phyloP scores from a whole-genome alignment of 2,113 vertebrate species.

The Bubo scandiacus region DNA sequence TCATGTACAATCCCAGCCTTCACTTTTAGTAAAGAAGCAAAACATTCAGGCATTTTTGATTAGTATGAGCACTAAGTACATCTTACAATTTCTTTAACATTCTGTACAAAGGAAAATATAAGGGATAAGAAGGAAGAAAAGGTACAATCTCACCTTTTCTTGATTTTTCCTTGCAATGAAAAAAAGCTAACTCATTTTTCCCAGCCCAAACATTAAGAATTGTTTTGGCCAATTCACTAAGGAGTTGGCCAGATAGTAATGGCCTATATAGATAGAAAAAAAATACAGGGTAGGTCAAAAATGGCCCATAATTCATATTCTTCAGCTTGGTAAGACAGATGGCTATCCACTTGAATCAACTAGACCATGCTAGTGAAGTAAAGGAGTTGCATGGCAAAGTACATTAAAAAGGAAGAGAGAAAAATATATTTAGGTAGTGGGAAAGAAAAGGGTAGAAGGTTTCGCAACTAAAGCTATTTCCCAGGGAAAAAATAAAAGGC shows the following conservation, averaged over 20 bases:
- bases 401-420: neutral
- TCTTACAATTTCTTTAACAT: neutral
- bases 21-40: neutral
- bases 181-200: neutral
- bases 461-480: neutral
- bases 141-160: neutral
- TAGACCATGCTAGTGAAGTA: neutral
- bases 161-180: neutral
- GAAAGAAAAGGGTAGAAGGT: neutral
- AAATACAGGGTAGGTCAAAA: neutral
- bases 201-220: neutral
- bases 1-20: neutral
- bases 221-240: neutral
- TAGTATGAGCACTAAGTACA: neutral
- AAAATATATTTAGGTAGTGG: neutral
- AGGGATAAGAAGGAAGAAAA: neutral
- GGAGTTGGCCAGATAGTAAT: neutral
- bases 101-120: neutral
- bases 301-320: neutral
- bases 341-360: neutral
- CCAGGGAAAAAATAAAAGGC: neutral
- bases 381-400: neutral
- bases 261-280: neutral
- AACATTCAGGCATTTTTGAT: neutral
- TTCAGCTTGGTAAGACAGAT: neutral